Percentiles rank a stretch among this genome's conserved stretches.
Conservation (phyloP, 1,140 invertebrate genomes). For the Tetranychus urticae region DNA sequence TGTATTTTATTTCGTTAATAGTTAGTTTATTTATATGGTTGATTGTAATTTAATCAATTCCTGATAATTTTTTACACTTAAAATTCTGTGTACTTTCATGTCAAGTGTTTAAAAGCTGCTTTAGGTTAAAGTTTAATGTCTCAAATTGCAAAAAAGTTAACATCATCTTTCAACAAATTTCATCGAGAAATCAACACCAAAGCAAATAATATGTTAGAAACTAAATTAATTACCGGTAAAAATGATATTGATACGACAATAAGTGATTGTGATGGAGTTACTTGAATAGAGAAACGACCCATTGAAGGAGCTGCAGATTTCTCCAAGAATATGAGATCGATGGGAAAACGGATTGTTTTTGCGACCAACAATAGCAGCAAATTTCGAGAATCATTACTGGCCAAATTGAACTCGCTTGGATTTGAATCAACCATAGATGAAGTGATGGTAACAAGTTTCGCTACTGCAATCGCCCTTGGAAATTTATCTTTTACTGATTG, state of each 20-base stretch:
- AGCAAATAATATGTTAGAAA: too few relatives aligned
- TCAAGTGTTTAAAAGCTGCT: too few relatives aligned
- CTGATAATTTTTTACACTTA: too few relatives aligned
- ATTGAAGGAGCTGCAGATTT: neutral
- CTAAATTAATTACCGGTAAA: too few relatives aligned
- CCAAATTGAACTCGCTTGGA: constrained; percentile 40
- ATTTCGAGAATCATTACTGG: constrained; percentile 44
- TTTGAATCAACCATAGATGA: neutral
- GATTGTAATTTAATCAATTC: too few relatives aligned
- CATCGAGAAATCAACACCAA: too few relatives aligned
- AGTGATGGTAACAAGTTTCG: constrained; percentile 31
- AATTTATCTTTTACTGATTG: neutral
- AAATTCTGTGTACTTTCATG: too few relatives aligned
- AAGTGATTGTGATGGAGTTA: constrained; percentile 53
- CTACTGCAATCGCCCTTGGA: constrained; percentile 22
- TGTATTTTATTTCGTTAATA: too few relatives aligned
- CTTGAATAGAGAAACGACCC: neutral
- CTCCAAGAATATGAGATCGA: neutral
- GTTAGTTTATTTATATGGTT: too few relatives aligned
- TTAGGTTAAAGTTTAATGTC: too few relatives aligned
- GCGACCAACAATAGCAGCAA: constrained; percentile 86
- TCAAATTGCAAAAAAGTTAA: too few relatives aligned
- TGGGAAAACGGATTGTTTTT: constrained; percentile 6
- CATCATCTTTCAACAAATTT: too few relatives aligned
- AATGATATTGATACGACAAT: constrained; percentile 48